These are phyloP conservation scores for Petrocephalus zakoni DNA, from an alignment of 2,113 vertebrate species.

Conservation along the genomic window DNA sequence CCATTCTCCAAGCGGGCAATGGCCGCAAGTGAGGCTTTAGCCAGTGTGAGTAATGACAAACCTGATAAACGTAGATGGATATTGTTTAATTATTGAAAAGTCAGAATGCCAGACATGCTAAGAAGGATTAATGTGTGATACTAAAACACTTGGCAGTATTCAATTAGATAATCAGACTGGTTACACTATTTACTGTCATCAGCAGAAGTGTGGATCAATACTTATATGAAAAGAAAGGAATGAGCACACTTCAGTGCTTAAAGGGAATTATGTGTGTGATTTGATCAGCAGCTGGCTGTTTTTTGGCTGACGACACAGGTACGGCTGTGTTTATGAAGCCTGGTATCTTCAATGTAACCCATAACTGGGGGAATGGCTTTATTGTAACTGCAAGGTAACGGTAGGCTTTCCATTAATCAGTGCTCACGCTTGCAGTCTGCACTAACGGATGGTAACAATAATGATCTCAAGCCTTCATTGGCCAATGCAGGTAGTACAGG, in stretches of 20 bases:
- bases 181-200: background rate
- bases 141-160: background rate
- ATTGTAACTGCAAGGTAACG: background rate
- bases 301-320: background rate
- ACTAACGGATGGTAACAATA: background rate
- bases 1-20: background rate
- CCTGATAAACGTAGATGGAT: background rate
- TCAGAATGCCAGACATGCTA: background rate
- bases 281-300: background rate
- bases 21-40: background rate
- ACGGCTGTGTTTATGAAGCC: background rate
- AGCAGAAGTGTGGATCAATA: conserved; percentile 2
- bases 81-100: background rate
- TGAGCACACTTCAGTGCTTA: background rate
- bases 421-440: background rate
- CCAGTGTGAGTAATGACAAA: background rate
- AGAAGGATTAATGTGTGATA: background rate
- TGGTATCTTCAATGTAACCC: background rate
- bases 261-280: background rate
- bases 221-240: background rate
- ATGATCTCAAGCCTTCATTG: background rate
- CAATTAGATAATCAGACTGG: background rate
- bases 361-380: background rate
- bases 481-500: background rate
- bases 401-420: background rate